These are phyloP conservation scores for Homarus americanus DNA, from an alignment of 1,140 invertebrate species.

Conservation along the genomic window DNA sequence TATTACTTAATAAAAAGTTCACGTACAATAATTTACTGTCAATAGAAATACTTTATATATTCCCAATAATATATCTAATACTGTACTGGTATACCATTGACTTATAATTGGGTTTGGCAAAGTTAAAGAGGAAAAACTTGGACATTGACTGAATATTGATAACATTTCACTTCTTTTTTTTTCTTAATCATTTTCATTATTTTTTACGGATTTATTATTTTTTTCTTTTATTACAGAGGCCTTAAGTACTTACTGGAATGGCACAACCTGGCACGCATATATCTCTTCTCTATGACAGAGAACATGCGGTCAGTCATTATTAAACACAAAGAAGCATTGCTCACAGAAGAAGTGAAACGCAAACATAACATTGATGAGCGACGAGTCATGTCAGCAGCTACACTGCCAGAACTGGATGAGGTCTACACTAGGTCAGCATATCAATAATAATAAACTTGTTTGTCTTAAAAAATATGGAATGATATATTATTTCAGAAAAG, in stretches of 20 bases:
- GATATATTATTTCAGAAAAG: background rate
- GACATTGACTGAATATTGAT: no score
- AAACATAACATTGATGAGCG: constrained; percentile 84
- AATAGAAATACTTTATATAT: no score
- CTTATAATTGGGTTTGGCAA: no score
- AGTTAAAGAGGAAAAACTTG: no score
- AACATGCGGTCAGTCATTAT: constrained; percentile 92
- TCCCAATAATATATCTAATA: no score
- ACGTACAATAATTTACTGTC: no score
- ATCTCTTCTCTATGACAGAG: constrained; percentile 95
- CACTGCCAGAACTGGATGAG: constrained; percentile 91
- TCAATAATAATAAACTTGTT: no score
- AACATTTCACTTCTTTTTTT: background rate
- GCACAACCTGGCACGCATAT: constrained; percentile 91
- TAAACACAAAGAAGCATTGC: constrained; percentile 86
- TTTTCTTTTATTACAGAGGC: constrained; percentile 23
- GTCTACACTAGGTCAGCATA: constrained; percentile 86
- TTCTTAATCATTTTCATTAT: background rate
- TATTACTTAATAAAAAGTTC: no score
- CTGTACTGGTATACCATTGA: no score
- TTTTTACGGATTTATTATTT: no score
- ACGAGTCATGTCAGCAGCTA: constrained; percentile 90
- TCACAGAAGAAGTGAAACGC: constrained; percentile 87
- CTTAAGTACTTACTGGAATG: constrained; percentile 89
- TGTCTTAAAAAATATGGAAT: background rate